A percentile compares a stretch with the other conserved stretches of the same genome.
Evolutionary conservation across 2,113 vertebrate species (phyloP).

Genomic region (Pluvianellus socialis): DNA sequence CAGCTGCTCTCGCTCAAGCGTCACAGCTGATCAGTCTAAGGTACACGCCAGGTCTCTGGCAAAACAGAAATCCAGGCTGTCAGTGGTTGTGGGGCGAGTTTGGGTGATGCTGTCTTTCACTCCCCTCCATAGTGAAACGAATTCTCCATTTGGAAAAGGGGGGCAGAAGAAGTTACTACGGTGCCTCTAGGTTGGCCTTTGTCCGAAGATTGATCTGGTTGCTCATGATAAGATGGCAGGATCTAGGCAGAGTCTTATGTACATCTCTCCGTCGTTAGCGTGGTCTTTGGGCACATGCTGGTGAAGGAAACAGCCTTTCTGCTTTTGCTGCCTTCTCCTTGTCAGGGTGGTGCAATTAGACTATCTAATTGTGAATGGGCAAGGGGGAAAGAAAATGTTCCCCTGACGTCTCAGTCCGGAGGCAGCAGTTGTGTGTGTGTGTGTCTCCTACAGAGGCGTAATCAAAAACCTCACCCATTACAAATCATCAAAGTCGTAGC

Average conservation of each 20-base stretch:
- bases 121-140: background rate
- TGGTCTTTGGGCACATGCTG: background rate
- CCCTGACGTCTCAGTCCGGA: background rate
- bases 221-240: background rate
- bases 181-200: background rate
- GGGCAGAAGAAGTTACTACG: background rate
- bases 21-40: background rate
- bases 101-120: background rate
- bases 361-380: background rate
- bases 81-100: background rate
- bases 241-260: background rate
- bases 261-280: fast-evolving
- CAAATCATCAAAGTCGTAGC: background rate
- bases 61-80: background rate
- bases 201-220: background rate
- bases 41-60: background rate
- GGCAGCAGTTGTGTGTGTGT: background rate
- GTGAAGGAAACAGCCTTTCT: background rate
- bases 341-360: background rate
- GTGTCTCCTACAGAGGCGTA: background rate
- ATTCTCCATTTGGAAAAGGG: background rate
- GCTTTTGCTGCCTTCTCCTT: background rate
- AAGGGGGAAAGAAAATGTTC: background rate
- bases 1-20: background rate
- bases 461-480: background rate